phyloP scores from a whole-genome alignment of 2,113 vertebrate genomes.

The Nothobranchius kuhntae region DNA sequence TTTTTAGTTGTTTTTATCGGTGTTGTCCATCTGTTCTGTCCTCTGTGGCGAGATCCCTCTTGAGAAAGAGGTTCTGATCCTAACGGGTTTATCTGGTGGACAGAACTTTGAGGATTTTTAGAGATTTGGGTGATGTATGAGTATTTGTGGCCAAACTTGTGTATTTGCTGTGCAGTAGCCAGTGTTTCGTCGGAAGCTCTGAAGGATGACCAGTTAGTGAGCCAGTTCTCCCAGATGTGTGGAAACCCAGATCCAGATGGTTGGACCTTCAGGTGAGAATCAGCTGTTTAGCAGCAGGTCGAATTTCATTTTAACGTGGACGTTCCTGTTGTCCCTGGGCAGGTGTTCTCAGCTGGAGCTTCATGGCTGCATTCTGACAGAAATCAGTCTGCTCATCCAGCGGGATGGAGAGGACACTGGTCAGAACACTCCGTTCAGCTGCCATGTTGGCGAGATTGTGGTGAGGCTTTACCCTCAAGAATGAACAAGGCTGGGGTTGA shows the following conservation, averaged over 20 bases:
- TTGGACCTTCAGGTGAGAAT: slow-evolving; percentile 72
- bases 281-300: background rate
- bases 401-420: slow-evolving; percentile 23
- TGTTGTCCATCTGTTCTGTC: no score
- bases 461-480: slow-evolving; percentile 56
- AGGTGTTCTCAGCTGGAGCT: slow-evolving; percentile 87
- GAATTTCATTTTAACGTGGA: background rate
- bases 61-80: no score
- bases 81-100: no score
- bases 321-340: slow-evolving; percentile 6
- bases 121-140: no score
- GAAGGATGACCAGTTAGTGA: slow-evolving; percentile 46
- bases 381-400: slow-evolving; percentile 81
- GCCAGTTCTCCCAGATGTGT: slow-evolving; percentile 60
- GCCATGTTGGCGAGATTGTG: slow-evolving; percentile 88
- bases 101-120: no score
- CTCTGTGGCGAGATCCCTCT: no score
- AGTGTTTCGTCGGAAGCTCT: slow-evolving; percentile 47
- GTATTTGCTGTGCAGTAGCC: slow-evolving; percentile 35
- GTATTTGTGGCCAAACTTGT: no score
- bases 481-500: no score
- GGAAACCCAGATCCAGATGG: slow-evolving; percentile 45
- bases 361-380: slow-evolving; percentile 76
- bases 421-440: slow-evolving; percentile 78
- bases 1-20: no score